Evolutionary conservation across 2,797 vertebrate species (phyloP), one percentile per base, ranked within the genome.

Genomic region (Valencia hispanica): DNA sequence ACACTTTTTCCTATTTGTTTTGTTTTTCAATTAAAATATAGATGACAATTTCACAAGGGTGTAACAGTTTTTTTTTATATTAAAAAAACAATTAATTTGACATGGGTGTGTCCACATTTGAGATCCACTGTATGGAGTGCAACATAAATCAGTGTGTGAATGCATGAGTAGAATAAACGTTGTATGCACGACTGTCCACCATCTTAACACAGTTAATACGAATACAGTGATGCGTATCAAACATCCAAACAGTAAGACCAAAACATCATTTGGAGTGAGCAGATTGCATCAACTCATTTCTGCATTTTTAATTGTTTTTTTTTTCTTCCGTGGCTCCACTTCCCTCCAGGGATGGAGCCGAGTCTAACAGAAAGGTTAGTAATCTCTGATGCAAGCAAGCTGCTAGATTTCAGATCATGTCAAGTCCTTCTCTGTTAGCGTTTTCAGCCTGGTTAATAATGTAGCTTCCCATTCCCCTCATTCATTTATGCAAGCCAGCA

Each of bases 341-440:
- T 84, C 78, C 87, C 92, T 89, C 73, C 69, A 57, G 92, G 92
- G 93, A 91, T 71, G 39, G 70, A 86, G 87, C 82, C 84, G 85
- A 45, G 86, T 85, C 78, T 34, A 86, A 93, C 85, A 80, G 88
- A 93, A 91, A 94, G 93, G 91, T 95, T 94, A 89, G 90, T 88
- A 84, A 90, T 93, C 92, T 89, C 85, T 93, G 94, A 94, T 93
- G 93, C 90, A 94, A 94, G 89, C 82, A 82, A 92, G 89, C 89
- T 90, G 90, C 88, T 92, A 72, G 80, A 90, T 95, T 94, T 93
- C 92, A 94, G 80, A 93, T 92, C 87, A 82, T 91, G 91, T 92
- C 88, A 88, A 88, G 92, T 93, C 91, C 84, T 72, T 75, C 80
- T 88, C 77, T 79, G 88, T 93, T 93, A 88, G 87, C 80, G 77